These are phyloP conservation scores for Nomada goodeniana DNA, from an alignment of 2,888 invertebrate species.

Conservation along the genomic window DNA sequence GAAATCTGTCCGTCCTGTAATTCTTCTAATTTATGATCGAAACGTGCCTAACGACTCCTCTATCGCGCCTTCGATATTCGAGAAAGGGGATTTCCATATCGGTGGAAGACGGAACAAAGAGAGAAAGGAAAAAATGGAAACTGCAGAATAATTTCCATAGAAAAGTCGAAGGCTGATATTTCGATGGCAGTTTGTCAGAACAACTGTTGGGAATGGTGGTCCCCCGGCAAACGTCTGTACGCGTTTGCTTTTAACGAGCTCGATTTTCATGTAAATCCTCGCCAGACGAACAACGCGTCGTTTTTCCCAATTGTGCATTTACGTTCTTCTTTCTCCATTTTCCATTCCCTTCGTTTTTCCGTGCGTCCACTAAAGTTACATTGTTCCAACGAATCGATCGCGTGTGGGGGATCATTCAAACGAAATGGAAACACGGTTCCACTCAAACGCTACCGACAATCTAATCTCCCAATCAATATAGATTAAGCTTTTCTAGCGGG, in stretches of 20 bases:
- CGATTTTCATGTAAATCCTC: constrained; percentile 77
- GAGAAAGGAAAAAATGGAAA: no score
- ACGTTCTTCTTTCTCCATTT: constrained; percentile 2
- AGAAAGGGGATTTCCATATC: no score
- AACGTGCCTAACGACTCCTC: no score
- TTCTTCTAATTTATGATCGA: no score
- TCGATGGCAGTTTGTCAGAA: not conserved
- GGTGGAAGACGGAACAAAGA: no score
- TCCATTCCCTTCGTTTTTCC: not conserved
- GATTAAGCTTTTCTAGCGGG: not conserved
- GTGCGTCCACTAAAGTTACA: constrained; percentile 19
- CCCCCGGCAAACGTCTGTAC: constrained; percentile 2
- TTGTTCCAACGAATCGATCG: constrained; percentile 42
- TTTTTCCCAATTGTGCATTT: constrained; percentile 32
- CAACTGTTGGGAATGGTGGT: not conserved
- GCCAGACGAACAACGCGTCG: constrained; percentile 43
- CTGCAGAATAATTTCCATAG: no score
- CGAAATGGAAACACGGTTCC: constrained; percentile 40
- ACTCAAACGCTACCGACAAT: constrained; percentile 21
- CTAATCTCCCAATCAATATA: constrained; percentile 28
- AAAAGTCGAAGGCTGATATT: not conserved
- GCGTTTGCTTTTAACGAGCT: constrained; percentile 49
- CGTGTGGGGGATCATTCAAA: constrained; percentile 19
- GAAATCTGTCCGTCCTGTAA: no score
- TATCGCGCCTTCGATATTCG: no score